These are phyloP conservation scores for Smithornis capensis DNA, from an alignment of 2,113 vertebrate genomes.

Conservation along the genomic window DNA sequence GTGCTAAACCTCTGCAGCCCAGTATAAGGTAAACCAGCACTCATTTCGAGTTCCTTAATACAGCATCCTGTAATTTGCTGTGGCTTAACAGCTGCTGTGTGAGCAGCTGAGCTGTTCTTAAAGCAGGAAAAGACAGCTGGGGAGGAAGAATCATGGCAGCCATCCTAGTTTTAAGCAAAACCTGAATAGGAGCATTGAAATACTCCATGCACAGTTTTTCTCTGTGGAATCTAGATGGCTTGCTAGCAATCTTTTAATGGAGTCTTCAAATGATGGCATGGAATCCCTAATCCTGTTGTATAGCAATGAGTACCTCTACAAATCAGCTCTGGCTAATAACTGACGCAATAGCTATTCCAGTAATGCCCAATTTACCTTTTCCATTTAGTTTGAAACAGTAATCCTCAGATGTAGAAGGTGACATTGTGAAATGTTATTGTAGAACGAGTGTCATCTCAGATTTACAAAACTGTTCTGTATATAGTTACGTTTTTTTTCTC, in stretches of 20 bases:
- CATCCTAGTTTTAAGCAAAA: conserved; percentile 8
- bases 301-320: neutral
- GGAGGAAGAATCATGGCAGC: neutral
- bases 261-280: neutral
- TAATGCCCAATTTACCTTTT: neutral
- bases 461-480: neutral
- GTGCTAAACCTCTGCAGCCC: conserved; percentile 11
- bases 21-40: neutral
- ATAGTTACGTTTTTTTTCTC: neutral
- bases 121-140: conserved; percentile 11
- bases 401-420: neutral
- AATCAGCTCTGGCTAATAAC: neutral
- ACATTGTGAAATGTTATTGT: neutral
- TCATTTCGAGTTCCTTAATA: neutral
- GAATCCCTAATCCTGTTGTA: neutral
- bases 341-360: neutral
- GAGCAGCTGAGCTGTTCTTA: conserved; percentile 33
- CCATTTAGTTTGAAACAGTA: neutral
- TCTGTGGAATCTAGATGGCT: neutral
- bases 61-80: neutral
- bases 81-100: neutral
- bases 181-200: neutral
- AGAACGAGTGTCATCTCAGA: neutral
- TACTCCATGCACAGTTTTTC: neutral
- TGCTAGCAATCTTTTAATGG: neutral